These are phyloP conservation scores for Pseudolycoriella hygida DNA, from an alignment of 2,888 invertebrate genomes.

Conservation along the genomic window DNA sequence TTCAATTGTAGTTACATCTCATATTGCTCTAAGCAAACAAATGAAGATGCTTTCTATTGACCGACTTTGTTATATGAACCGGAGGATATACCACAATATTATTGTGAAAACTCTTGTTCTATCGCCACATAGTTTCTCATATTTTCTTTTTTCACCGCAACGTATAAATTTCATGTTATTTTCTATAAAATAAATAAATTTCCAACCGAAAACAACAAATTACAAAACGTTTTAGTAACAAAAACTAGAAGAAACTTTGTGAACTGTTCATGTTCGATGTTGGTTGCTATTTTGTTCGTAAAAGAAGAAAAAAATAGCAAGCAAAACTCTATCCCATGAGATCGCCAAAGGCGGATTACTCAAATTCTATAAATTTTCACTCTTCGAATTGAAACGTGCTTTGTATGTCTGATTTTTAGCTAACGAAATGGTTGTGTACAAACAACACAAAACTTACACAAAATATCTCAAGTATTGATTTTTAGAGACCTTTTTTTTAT, in stretches of 20 bases:
- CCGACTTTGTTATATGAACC: no score
- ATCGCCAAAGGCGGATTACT: slow-evolving; percentile 2
- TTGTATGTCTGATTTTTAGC: slow-evolving; percentile 1
- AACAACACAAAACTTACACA: neutral
- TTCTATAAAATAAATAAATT: neutral
- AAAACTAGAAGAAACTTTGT: neutral
- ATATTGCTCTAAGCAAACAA: no score
- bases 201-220: slow-evolving; percentile 7
- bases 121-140: no score
- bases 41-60: no score
- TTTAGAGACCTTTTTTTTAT: neutral
- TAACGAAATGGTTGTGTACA: neutral
- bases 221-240: slow-evolving; percentile 4
- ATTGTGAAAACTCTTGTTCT: no score
- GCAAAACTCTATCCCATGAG: slow-evolving; percentile 2
- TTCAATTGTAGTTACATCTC: no score
- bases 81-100: no score
- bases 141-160: no score
- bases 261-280: slow-evolving; percentile 4
- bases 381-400: slow-evolving; percentile 4
- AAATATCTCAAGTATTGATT: neutral
- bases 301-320: neutral
- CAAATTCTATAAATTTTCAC: slow-evolving; percentile 6
- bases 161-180: neutral
- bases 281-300: slow-evolving; percentile 2